Conservation (phyloP, 2,888 invertebrate genomes). For the Eueremaeus valkanovi region DNA sequence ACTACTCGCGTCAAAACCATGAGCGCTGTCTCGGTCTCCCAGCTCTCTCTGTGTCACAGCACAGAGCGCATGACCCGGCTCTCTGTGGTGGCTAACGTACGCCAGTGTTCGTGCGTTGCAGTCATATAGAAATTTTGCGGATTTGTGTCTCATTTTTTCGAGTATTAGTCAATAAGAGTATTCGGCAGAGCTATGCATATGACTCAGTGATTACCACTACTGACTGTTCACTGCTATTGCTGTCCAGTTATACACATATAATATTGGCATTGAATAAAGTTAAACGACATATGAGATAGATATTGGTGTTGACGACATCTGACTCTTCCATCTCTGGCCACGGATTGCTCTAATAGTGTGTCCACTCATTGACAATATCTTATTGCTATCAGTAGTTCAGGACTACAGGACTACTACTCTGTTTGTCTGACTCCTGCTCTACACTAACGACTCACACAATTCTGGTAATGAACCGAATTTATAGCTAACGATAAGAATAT, state of each 20-base stretch:
- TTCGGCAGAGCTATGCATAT: constrained; percentile 27
- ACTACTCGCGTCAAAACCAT: no score
- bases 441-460: neutral
- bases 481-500: neutral
- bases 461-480: no score
- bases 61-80: constrained; percentile 12
- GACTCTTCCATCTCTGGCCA: no score
- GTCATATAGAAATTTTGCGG: constrained; percentile 11
- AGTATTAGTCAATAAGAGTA: constrained; percentile 22
- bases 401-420: neutral
- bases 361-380: neutral
- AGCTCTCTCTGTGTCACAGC: constrained; percentile 1
- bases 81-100: neutral
- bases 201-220: constrained; percentile 25
- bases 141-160: constrained; percentile 37
- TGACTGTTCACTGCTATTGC: neutral
- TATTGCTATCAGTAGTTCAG: no score
- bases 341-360: constrained; percentile 20
- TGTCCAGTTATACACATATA: neutral
- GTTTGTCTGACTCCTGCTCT: neutral
- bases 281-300: neutral
- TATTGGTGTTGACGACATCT: neutral
- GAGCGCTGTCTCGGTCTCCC: no score
- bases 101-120: constrained; percentile 19
- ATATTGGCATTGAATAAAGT: neutral